Evolutionary conservation across 1,140 invertebrate genomes (phyloP).

Genomic region (Sarcophaga bullata): DNA sequence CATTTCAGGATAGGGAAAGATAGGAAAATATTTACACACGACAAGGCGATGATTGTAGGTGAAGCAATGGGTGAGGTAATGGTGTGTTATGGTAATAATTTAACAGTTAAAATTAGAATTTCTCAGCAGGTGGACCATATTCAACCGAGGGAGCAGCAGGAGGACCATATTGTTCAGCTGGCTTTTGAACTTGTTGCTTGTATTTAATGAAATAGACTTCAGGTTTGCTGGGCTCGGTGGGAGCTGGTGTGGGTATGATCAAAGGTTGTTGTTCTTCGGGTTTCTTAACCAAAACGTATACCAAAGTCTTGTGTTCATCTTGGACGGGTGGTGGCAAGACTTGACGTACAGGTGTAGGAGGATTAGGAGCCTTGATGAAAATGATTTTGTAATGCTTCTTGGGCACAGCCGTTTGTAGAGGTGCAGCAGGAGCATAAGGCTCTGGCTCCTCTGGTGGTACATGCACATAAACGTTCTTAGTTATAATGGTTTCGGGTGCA

Average conservation of each 20-base stretch:
- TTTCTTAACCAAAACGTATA: slow-evolving; percentile 87
- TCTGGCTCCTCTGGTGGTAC: slow-evolving; percentile 78
- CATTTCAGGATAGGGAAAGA: neutral
- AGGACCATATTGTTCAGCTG: slow-evolving; percentile 58
- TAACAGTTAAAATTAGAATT: slow-evolving; percentile 31
- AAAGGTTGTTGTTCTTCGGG: slow-evolving; percentile 67
- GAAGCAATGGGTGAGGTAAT: neutral
- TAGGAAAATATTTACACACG: slow-evolving; percentile 36
- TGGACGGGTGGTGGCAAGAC: slow-evolving; percentile 67
- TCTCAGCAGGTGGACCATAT: slow-evolving; percentile 56
- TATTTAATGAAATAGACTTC: slow-evolving; percentile 73
- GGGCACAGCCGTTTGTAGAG: slow-evolving; percentile 65
- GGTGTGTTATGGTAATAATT: neutral
- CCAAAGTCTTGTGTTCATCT: slow-evolving; percentile 85
- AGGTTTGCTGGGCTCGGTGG: slow-evolving; percentile 69
- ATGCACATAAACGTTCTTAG: slow-evolving; percentile 81
- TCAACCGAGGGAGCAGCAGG: slow-evolving; percentile 53
- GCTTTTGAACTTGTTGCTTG: slow-evolving; percentile 63
- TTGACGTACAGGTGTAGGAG: slow-evolving; percentile 75
- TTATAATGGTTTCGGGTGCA: slow-evolving; percentile 67
- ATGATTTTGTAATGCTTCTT: slow-evolving; percentile 89
- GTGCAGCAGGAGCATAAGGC: slow-evolving; percentile 51
- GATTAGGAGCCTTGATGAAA: slow-evolving; percentile 85
- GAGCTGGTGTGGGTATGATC: slow-evolving; percentile 66
- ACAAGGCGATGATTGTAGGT: neutral